Evolutionary conservation across 1,140 invertebrate species (phyloP), one percentile per base, ranked within the genome.

Genomic region (Magallana ariakensis): DNA sequence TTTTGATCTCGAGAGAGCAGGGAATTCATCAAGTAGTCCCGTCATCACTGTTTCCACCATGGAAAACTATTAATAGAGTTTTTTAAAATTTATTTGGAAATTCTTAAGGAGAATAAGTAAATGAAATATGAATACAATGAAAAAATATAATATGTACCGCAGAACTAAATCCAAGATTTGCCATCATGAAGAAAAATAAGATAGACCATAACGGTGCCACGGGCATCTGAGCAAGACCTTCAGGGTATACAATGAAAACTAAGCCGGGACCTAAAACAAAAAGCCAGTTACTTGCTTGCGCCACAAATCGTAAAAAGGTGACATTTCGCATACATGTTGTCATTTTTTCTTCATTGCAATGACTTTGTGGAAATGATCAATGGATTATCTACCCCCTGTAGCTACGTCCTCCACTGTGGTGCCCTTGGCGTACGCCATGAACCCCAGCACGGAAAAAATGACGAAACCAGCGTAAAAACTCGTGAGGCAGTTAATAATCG

Each of bases 101-200:
- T 5, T 46, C 2, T 46, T 46, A 4, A 46, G 5, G 33, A 46
- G 3, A 46, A 46, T 46, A 46, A 46, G 33, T 46, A 46, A 46
- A 46, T 46, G 33, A 46, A 46, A 5, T 46, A 46, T 46, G 5
- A 46, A 46, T 46, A 46, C 33, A 46, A 46, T 46, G 33, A 46
- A 46, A 46, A 4, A 60, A 60, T 16, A 60, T 60, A 0, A 60
- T 60, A 60, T 54, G 86, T 88, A 98, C 98, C 95, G 97, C 97
- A 91, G 96, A 97, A 94, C 98, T 98, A 88, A 99, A 96, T 57
- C 98, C 98, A 10, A 99, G 96, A 87, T 98, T 96, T 90, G 99
- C 97, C 58, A 99, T 95, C 99, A 99, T 99, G 87, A 99, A 97
- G 96, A 99, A 99, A 95, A 99, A 99, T 0, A 99, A 96, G 90